Evolutionary conservation across 2,113 vertebrate species (phyloP).

Genomic region (Sinocyclocheilus grahami): DNA sequence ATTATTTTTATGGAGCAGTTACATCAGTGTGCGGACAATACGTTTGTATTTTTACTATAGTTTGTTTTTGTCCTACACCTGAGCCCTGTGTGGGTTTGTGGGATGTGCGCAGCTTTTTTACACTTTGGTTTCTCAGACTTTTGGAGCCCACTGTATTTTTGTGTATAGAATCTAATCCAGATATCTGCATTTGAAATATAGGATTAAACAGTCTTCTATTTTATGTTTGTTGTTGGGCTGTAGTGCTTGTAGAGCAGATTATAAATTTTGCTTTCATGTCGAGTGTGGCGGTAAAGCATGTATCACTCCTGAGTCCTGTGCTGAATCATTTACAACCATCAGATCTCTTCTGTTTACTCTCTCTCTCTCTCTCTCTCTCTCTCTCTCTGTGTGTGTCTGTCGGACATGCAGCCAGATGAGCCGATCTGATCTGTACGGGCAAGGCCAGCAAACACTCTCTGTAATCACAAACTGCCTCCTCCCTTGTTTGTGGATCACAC

Average conservation of each 20-base stretch:
- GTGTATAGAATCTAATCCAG: neutral
- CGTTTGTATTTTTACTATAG: no score
- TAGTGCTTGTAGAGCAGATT: neutral
- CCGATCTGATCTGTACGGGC: conserved; percentile 44
- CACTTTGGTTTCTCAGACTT: no score
- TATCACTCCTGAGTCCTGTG: neutral
- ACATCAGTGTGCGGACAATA: no score
- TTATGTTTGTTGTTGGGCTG: neutral
- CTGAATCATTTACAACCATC: no score
- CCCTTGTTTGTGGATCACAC: conserved; percentile 35
- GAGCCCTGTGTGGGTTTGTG: no score
- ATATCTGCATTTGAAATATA: conserved; percentile 7
- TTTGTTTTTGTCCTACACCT: no score
- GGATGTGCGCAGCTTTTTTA: no score
- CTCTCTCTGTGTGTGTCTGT: conserved; percentile 21
- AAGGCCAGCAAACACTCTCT: conserved; percentile 54
- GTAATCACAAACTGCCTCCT: conserved; percentile 57
- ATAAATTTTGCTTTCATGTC: neutral
- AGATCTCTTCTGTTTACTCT: no score
- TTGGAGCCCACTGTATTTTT: neutral
- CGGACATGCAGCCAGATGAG: conserved; percentile 35
- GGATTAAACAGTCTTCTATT: neutral
- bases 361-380: no score
- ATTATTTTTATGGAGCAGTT: no score
- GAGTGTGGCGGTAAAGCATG: neutral